phyloP scores from a whole-genome alignment of 2,888 invertebrate species.

The Carpatolechia fugitivella region DNA sequence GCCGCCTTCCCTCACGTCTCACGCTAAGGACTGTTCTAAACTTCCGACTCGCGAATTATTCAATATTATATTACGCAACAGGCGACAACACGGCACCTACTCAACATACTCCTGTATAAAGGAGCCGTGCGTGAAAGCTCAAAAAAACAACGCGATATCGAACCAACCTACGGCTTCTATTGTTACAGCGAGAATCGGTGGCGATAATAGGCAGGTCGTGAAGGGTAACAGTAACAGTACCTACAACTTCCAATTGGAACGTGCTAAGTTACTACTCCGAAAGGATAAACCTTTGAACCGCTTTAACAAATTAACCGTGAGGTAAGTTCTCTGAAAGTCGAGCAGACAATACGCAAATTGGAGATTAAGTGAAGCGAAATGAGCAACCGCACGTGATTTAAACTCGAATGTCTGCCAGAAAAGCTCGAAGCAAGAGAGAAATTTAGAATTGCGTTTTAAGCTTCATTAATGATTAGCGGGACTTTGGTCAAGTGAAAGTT shows the following conservation, averaged over 20 bases:
- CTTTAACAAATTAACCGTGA: background rate
- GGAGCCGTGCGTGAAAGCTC: background rate
- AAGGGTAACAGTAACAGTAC: background rate
- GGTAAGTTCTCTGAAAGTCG: background rate
- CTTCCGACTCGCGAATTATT: constrained; percentile 7
- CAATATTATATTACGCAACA: background rate
- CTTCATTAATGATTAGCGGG: background rate
- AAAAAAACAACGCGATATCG: background rate
- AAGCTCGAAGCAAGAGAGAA: background rate
- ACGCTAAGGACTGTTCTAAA: constrained; percentile 1
- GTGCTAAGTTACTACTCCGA: constrained; percentile 2
- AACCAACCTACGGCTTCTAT: background rate
- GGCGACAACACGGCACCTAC: background rate
- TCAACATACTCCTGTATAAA: background rate
- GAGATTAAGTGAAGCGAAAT: background rate
- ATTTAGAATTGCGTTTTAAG: background rate
- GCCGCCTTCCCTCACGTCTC: background rate
- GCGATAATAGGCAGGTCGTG: constrained; percentile 1
- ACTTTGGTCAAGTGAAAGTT: background rate
- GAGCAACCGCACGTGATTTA: background rate
- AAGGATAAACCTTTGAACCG: background rate
- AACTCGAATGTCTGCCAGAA: background rate
- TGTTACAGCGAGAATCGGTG: background rate
- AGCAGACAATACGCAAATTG: constrained; percentile 2
- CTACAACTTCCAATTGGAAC: background rate